These are phyloP conservation scores for Murina feae DNA, from an alignment of 2,113 vertebrate species.

Conservation along the genomic window DNA sequence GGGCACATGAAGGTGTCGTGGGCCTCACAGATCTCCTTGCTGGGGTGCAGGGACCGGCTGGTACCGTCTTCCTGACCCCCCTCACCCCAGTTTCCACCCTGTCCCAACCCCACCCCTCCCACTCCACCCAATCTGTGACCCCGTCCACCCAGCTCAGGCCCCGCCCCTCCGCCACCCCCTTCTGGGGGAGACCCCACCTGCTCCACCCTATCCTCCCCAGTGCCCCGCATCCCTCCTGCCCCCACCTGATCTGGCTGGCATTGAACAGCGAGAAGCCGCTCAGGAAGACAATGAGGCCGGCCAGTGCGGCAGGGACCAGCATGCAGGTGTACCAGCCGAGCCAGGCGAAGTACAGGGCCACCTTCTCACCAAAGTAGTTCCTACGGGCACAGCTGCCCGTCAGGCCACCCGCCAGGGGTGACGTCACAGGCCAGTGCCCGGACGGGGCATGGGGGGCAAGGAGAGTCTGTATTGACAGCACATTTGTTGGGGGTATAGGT, in stretches of 20 bases:
- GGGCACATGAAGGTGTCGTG: slow-evolving; percentile 88
- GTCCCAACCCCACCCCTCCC: neutral
- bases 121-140: neutral
- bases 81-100: slow-evolving; percentile 72
- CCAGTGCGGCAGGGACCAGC: slow-evolving; percentile 82
- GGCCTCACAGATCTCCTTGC: slow-evolving; percentile 92
- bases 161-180: too few relatives aligned
- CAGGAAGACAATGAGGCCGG: slow-evolving; percentile 84
- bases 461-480: accelerated
- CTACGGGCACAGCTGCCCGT: slow-evolving; percentile 71
- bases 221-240: neutral
- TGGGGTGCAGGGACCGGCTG: slow-evolving; percentile 54
- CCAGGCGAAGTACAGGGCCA: slow-evolving; percentile 94
- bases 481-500: too few relatives aligned
- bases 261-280: slow-evolving; percentile 86
- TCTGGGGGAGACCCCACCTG: accelerated
- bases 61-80: neutral
- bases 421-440: accelerated
- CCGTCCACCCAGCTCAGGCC: neutral
- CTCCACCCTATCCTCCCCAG: slow-evolving; percentile 77
- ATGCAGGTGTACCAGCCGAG: slow-evolving; percentile 92
- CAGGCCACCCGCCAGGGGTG: neutral
- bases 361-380: slow-evolving; percentile 93
- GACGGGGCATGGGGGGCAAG: accelerated
- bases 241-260: slow-evolving; percentile 90